Evolutionary conservation across 2,113 vertebrate species (phyloP), one percentile per base, ranked within the genome.

Genomic region (Dipodomys spectabilis): DNA sequence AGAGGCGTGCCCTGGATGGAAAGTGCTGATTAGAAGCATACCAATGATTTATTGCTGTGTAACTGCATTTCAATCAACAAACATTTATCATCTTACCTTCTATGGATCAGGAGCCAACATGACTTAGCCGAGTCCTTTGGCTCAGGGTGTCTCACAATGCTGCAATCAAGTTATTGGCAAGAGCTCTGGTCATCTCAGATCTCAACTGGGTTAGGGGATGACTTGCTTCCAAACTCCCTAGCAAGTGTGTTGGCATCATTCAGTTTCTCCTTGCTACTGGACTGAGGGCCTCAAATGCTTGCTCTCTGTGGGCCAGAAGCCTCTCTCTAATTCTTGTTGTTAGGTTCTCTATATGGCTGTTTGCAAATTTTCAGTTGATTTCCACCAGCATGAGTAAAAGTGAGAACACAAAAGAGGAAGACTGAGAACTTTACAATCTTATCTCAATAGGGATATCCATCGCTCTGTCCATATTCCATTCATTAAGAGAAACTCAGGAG

Each of bases 151-250:
- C 30, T 84, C 23, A 75, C 19, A 88, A 49, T 4, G 30, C 23
- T 65, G 28, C 13, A 62, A 74, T 67, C 35, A 86, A 91, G 32
- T 39, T n/a, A 7, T 53, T 90, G 82, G 49, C 81, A 71, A 82
- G 64, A 84, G 11, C 67, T 68, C 4, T 8, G 25, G 45, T 69
- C 64, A 91, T 92, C 89, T 78, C 32, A 62, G 49, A 83, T 67
- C 45, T 53, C 25, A 1, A 28, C 45, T 7, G 68, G 44, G 78
- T 60, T 68, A 22, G 39, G 49, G 25, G 64, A 88, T 32, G 32
- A 25, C 71, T 92, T 82, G n/a, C n/a, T 91, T 94, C 75, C 82
- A 92, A 89, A 73, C n/a, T 83, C 69, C 45, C 73, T 65, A 53
- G 77, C n/a, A 9, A 93, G 39, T 23, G 30, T 92, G 23, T 60